Evolutionary conservation across 2,113 vertebrate genomes (phyloP), one percentile per base, ranked within the genome.

Genomic region (Brachyhypopomus occidentalis): DNA sequence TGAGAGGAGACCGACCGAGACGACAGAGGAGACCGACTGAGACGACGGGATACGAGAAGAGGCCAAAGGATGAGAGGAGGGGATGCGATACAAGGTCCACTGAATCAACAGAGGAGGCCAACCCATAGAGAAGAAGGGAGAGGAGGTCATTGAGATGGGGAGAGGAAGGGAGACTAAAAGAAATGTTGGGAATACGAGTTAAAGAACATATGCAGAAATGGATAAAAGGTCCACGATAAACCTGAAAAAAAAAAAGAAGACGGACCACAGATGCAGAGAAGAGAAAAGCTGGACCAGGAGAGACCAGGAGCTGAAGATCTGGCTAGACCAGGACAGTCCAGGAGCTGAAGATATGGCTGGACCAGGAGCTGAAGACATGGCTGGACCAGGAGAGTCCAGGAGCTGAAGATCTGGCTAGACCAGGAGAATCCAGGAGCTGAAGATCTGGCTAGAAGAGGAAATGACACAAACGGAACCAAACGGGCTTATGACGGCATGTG

Each of bases 1-100:
- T 19, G 30, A 69, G 74, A 80, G 77, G 48, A 62, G 64, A 48
- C 1, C 14, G 36, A 17, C 2, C 5, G 19, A 8, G 16, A 70
- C 58, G 11, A 82, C 64, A 79, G 78, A 80, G 77, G 48, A 62
- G 64, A 48, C 1, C 14, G 36, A 17, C 2, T 5, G 19, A 8
- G 16, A 70, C 58, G 11, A 70, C 36, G 83, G 71, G 75, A 67
- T 30, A 52, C 14, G 45, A 52, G 45, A 52, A 30, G 16, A 36
- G 30, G 20, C 7, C 71, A 74, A 27, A n/a, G 56, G 70, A 79
- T 34, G 1, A 75, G 48, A 19, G 70, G 36, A 79, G 56, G 41
- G 72, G 3, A 48, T 12, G 52, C n/a, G 52, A 45, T 6, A 45
- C 6, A 5, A 45, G 41, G 6, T 45, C 41, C 6, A 45, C 41